Evolutionary conservation across 2,113 vertebrate genomes (phyloP).

Genomic region (Dipodomys ordii): DNA sequence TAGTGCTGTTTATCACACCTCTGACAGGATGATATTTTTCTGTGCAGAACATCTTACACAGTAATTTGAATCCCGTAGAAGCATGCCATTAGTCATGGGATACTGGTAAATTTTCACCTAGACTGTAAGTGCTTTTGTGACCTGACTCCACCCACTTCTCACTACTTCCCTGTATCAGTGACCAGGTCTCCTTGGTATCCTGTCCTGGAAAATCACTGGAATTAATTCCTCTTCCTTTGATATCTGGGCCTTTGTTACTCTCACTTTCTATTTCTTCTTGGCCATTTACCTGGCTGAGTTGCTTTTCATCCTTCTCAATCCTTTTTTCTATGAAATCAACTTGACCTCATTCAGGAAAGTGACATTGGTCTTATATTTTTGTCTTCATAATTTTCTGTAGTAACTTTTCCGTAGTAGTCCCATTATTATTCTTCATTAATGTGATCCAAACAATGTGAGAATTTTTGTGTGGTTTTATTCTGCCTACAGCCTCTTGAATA

Average conservation of each 20-base stretch:
- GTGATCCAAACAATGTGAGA: neutral
- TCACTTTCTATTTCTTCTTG: neutral
- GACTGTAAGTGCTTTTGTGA: neutral
- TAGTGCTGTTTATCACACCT: neutral
- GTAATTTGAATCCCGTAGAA: neutral
- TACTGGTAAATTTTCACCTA: neutral
- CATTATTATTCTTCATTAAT: neutral
- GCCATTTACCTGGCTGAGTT: neutral
- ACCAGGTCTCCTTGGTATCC: neutral
- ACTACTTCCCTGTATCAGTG: neutral
- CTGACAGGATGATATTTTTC: neutral
- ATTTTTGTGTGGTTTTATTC: neutral
- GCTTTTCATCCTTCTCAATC: neutral
- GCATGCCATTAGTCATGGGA: neutral
- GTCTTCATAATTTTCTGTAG: neutral
- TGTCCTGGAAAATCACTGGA: neutral
- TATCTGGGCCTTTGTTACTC: neutral
- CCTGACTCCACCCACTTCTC: neutral
- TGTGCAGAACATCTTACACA: neutral
- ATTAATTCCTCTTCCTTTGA: slow-evolving; percentile 16
- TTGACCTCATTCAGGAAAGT: neutral
- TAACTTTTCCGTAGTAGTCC: neutral
- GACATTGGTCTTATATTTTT: neutral
- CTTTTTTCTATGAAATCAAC: neutral
- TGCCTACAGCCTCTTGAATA: neutral